Conservation (phyloP, 2,888 invertebrate genomes). For the Heliconius ethilla region DNA sequence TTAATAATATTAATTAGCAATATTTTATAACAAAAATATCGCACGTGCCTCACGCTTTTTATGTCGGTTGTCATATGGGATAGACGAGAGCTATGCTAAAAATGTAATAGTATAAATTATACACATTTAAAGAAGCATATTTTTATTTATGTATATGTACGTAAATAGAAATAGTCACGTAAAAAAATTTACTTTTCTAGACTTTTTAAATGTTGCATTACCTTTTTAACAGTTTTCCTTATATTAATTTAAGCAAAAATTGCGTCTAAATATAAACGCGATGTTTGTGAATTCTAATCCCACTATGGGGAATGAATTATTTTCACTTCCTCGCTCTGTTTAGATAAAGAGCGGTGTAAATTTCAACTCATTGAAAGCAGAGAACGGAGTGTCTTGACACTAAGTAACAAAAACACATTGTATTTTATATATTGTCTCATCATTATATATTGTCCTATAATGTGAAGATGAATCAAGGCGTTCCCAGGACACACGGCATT, state of each 20-base stretch:
- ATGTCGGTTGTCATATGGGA: not conserved
- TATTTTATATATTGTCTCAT: not conserved
- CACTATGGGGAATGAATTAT: not conserved
- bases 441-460: not conserved
- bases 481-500: constrained; percentile 51
- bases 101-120: constrained; percentile 1
- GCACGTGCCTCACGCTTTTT: not conserved
- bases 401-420: not conserved
- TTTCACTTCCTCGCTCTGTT: not conserved
- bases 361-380: not conserved
- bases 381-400: not conserved
- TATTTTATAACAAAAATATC: not conserved
- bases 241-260: too few relatives aligned
- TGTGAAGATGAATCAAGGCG: constrained; percentile 43
- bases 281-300: not conserved
- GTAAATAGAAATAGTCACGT: not conserved
- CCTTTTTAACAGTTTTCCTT: too few relatives aligned
- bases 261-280: too few relatives aligned
- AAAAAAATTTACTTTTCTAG: not conserved
- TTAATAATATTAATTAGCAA: not conserved
- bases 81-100: not conserved
- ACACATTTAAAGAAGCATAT: not conserved
- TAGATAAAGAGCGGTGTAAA: not conserved
- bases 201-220: not conserved
- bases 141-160: not conserved